These are phyloP conservation scores for Lingula anatina DNA, from an alignment of 2,888 invertebrate genomes.

Conservation along the genomic window DNA sequence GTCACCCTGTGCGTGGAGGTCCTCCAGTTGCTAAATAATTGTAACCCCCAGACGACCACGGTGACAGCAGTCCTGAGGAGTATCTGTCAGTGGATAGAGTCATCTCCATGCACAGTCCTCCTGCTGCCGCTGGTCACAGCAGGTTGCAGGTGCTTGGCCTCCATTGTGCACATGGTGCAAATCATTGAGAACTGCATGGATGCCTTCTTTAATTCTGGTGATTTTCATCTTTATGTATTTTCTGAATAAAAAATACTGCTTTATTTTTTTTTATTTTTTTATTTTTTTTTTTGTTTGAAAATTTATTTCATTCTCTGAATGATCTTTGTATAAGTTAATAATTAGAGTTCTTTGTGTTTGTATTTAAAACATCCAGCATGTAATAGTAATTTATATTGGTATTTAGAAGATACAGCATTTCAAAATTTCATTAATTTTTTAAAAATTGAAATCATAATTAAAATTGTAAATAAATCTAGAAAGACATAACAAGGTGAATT, in stretches of 20 bases:
- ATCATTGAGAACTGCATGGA: conserved; percentile 42
- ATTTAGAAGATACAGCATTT: too few relatives aligned
- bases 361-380: too few relatives aligned
- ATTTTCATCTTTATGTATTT: conserved; percentile 1
- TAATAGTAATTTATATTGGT: too few relatives aligned
- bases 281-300: neutral
- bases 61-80: conserved; percentile 24
- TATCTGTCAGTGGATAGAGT: conserved; percentile 38
- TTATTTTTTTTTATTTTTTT: neutral
- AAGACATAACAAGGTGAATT: too few relatives aligned
- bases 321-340: neutral
- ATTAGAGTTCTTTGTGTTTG: neutral
- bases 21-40: conserved; percentile 41
- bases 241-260: neutral
- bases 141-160: conserved; percentile 36
- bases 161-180: conserved; percentile 31
- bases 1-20: conserved; percentile 36
- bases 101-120: conserved; percentile 40
- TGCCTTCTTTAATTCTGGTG: conserved; percentile 29
- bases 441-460: too few relatives aligned
- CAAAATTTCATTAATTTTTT: too few relatives aligned
- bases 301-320: neutral
- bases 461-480: too few relatives aligned
- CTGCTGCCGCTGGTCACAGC: conserved; percentile 41
- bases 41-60: conserved; percentile 35